Evolutionary conservation across 2,888 invertebrate species (phyloP), one percentile per base, ranked within the genome.

Genomic region (Copidosoma aretas): DNA sequence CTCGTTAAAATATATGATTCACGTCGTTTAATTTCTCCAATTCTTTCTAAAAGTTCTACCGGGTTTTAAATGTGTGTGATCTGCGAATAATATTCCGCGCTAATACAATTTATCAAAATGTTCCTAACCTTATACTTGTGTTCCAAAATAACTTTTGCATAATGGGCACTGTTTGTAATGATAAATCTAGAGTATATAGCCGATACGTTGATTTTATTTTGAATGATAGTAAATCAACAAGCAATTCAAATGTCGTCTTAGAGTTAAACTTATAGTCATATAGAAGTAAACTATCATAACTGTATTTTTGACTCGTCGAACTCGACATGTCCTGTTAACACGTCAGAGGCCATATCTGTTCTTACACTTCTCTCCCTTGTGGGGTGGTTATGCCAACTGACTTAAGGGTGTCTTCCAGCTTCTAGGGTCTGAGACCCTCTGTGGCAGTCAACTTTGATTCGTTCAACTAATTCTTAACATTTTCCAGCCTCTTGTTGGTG

Each of bases 241-340:
- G 73, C 57, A 71, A 64, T 60, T 74, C 72, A 62, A 70, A 73
- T 68, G 68, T 73, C 8, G 41, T 60, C 25, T 68, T 53, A 12
- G 17, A 5, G 0, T 58, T 67, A 56, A 71, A 54, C 43, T 71
- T 71, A 41, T 74, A 74, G 54, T 71, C 67, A 51, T 19, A 51
- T 14, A 10, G 8, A 41, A 41, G 8, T 41, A 10, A 12, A 46
- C 2, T 12, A 46, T 46, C 43, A 15, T 12, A 17, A 8, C 43
- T 14, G 2, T 4, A 15, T 46, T 46, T 46, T 32, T 32, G 4
- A 32, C 32, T 3, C 32, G 8, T 32, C 32, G 32, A 32, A 32
- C 8, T 32, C 8, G 32, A n/a, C n/a, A n/a, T n/a, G n/a, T n/a
- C n/a, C n/a, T n/a, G n/a, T n/a, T n/a, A n/a, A n/a, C n/a, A n/a